Evolutionary conservation across 2,888 invertebrate species (phyloP).

Genomic region (Aethes cnicana): DNA sequence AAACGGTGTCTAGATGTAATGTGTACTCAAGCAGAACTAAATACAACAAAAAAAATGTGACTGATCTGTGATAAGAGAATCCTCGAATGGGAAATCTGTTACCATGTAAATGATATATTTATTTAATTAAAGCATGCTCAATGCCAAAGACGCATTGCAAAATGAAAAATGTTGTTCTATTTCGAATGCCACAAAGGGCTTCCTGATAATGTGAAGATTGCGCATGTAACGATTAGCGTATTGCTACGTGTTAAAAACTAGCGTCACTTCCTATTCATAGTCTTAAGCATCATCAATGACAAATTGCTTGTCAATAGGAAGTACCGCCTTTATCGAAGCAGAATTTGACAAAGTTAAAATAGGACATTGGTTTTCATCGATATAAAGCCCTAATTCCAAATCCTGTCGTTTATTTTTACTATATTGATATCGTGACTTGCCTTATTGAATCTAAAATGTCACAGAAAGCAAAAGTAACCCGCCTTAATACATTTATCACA

Average conservation of each 20-base stretch:
- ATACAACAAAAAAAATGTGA: conserved; percentile 65
- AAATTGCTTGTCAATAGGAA: too few species aligned
- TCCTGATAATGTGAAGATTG: background rate
- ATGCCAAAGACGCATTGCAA: conserved; percentile 79
- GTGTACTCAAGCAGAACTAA: conserved; percentile 62
- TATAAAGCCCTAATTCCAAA: too few species aligned
- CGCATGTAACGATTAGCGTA: conserved; percentile 20
- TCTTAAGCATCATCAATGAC: too few species aligned
- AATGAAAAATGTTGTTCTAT: conserved; percentile 42
- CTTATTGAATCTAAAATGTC: conserved; percentile 3
- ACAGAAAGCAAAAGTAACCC: conserved; percentile 55
- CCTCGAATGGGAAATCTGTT: conserved; percentile 53
- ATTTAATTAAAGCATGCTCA: conserved; percentile 72
- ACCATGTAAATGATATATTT: conserved; percentile 52
- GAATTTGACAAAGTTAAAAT: too few species aligned
- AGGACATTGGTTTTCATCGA: too few species aligned
- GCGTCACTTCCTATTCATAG: conserved; percentile 57
- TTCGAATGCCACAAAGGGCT: conserved; percentile 13
- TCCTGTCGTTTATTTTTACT: too few species aligned
- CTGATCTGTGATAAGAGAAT: conserved; percentile 79
- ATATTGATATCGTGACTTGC: background rate
- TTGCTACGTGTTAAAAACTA: conserved; percentile 51
- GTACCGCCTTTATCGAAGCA: too few species aligned
- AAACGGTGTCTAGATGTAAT: conserved; percentile 49
- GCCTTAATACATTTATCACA: conserved; percentile 36